These are phyloP conservation scores for Tylochromis polylepis DNA, from an alignment of 2,113 vertebrate genomes.

Conservation along the genomic window DNA sequence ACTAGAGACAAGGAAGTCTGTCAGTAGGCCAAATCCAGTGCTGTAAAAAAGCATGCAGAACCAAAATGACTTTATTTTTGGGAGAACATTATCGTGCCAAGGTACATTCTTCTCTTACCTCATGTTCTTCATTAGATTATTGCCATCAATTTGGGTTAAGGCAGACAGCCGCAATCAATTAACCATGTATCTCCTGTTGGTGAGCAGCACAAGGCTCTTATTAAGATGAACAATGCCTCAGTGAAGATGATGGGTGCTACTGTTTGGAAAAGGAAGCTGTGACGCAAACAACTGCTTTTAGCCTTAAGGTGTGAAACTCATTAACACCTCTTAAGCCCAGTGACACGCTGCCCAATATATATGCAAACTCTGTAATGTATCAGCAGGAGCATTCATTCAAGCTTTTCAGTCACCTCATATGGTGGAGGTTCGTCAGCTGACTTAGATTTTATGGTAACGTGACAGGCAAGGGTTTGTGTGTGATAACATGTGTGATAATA, in stretches of 20 bases:
- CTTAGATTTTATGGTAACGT: constrained; percentile 29
- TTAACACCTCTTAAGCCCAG: constrained; percentile 47
- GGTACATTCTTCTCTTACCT: background rate
- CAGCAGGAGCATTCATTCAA: constrained; percentile 4
- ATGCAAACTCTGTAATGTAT: background rate
- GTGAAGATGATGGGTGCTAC: constrained; percentile 33
- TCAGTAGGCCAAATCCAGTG: background rate
- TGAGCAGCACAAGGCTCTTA: constrained; percentile 8
- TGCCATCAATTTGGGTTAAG: background rate
- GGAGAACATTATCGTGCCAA: background rate
- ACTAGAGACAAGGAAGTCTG: background rate
- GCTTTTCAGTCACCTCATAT: constrained; percentile 5
- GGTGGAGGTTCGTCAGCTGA: constrained; percentile 38
- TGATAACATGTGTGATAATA: constrained; percentile 40
- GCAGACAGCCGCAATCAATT: background rate
- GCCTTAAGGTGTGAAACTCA: constrained; percentile 62
- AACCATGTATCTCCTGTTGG: background rate
- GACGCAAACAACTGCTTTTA: constrained; percentile 42
- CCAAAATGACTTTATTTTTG: background rate
- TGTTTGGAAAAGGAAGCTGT: constrained; percentile 64
- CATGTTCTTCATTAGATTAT: background rate
- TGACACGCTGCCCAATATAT: background rate
- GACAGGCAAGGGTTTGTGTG: constrained; percentile 37
- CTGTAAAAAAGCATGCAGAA: background rate
- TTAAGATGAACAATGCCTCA: constrained; percentile 24